Base-by-base conservation (phyloP, 2,888 invertebrate genomes). In the Mamestra brassicae region DNA sequence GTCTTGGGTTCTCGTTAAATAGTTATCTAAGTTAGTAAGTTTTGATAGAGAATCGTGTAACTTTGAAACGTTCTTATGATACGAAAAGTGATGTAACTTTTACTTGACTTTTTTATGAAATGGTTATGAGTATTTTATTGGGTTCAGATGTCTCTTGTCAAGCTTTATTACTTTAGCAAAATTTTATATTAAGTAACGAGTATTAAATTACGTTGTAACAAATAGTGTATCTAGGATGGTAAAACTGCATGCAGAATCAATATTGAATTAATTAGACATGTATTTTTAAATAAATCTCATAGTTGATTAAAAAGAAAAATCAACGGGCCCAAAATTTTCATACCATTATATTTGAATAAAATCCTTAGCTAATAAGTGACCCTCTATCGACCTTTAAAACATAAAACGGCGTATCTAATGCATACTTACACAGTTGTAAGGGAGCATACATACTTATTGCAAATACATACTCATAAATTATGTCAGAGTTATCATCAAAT, bases 301-400 rank as follows among this genome's bases (percentile, higher is more conserved):
- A 2, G 50, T 26, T 26, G 6, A 2, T 6, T 42, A 1, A 55
- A 38, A 1, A 2, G 2, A 13, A 10, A 6, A 0, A n/a, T 17
- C 1, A 75, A 13, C 0, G 7, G 0, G 52, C 26, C 6, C 10
- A 34, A 6, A 47, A 7, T 50, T 38, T 10, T 45, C 17, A 34
- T 13, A 15, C 13, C 4, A 75, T 5, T 26, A 13, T n/a, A 11
- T 34, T 62, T 36, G 36, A 45, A 36, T 38, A 45, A 67, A 69
- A 78, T 61, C 0, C 1, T 10, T 61, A 69, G 38, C 70, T 60
- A 57, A 58, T 36, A 45, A 50, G 34, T 52, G 47, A 74, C 78
- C 73, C 71, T 72, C 34, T n/a, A 76, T 68, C 45, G 72, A 85
- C 83, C 76, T 85, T 76, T 84, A 71, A 76, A 79, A 85, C 63